A percentile compares a stretch with the other conserved stretches of the same genome.
Evolutionary conservation across 1,140 invertebrate genomes (phyloP).

Genomic region (Drosophila pallidifrons): DNA sequence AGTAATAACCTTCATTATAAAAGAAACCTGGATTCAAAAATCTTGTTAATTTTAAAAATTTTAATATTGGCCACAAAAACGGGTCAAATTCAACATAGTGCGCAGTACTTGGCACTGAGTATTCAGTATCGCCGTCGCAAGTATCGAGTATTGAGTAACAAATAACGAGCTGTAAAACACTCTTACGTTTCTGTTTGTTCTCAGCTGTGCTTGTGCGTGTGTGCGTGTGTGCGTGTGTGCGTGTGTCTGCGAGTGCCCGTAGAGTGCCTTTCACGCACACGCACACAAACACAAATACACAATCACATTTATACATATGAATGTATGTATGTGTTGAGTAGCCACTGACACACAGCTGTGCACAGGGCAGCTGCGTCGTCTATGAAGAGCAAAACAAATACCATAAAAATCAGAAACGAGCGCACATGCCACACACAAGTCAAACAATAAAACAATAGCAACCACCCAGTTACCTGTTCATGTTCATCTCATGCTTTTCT

Average conservation of each 20-base stretch:
- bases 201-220: background rate
- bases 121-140: background rate
- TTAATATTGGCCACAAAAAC: no score
- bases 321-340: slow-evolving; percentile 6
- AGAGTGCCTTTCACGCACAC: slow-evolving; percentile 43
- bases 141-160: background rate
- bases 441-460: slow-evolving; percentile 60
- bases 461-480: background rate
- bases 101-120: background rate
- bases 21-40: no score
- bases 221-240: no score
- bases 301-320: background rate
- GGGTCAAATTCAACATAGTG: no score
- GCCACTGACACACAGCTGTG: slow-evolving; percentile 19
- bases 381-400: slow-evolving; percentile 70
- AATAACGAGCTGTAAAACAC: slow-evolving; percentile 28
- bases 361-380: slow-evolving; percentile 24
- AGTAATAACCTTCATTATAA: no score
- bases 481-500: background rate
- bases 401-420: slow-evolving; percentile 59
- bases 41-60: no score
- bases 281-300: slow-evolving; percentile 9
- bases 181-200: slow-evolving; percentile 18
- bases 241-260: slow-evolving; percentile 2
- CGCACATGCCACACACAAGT: slow-evolving; percentile 32